Base-by-base conservation (phyloP, 2,113 vertebrate genomes). In the Ptilonorhynchus violaceus region DNA sequence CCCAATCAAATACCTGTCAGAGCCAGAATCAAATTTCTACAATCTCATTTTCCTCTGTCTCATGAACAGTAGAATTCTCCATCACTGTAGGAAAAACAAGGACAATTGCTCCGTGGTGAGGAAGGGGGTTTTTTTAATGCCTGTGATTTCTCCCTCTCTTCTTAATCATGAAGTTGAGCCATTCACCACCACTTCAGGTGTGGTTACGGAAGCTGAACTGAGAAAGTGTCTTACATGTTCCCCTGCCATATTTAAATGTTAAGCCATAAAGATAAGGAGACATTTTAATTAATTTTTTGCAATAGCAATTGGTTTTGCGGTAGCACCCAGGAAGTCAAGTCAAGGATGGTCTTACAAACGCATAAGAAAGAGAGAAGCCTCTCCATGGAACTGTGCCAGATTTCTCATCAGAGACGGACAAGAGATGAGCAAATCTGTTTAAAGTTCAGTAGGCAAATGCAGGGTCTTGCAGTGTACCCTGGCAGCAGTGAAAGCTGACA, bases 1-100 rank as follows among this genome's bases (percentile, higher is more conserved):
- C 73, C 69, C 86, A 69, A 18, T 95, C 93, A 94, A 96, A 94
- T 96, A 96, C 37, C 53, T 93, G 73, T 58, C 91, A 85, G 33
- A 83, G 52, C 42, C 74, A 93, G 79, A 93, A 90, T 77, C 67
- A 94, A 27, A 89, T 85, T 92, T 95, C 69, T 87, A 14, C 15
- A 13, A 64, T 92, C 91, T 94, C 53, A 33, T 95, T 94, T 95
- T 93, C 47, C 25, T 92, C 69, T 88, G 42, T 84, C 41, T 73
- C 56, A 7, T 78, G 83, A 96, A 68, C 28, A 68, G 66, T 59
- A 44, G 79, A 92, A 78, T 87, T 49, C 62, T 58, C 49, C 15
- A 23, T 75, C n/a, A 47, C 42, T 64, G 15, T 46, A 84, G 56
- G 28, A 49, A 67, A 59, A 88, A 41, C 16, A 42, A 50, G 47